phyloP scores from a whole-genome alignment of 2,888 invertebrate genomes.

The Sesia bembeciformis region DNA sequence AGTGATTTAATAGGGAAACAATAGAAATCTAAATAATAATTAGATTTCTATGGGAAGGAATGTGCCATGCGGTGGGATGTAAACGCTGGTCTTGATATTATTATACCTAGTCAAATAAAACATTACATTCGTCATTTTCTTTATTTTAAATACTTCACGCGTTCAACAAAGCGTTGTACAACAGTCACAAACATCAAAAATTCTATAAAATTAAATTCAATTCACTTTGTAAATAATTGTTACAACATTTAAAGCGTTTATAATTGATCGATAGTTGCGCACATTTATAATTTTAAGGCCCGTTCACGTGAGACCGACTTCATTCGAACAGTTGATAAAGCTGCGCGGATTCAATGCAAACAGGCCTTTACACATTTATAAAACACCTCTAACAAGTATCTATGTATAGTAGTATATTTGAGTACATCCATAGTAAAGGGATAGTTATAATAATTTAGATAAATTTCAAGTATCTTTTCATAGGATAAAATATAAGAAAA shows the following conservation, averaged over 20 bases:
- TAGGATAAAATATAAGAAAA: constrained; percentile 19
- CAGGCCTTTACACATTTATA: constrained; percentile 19
- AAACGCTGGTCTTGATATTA: no score
- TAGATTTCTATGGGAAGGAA: no score
- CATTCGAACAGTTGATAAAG: no score
- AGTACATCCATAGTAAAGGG: constrained; percentile 38
- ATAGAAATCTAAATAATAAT: no score
- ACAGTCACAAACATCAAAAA: constrained; percentile 62
- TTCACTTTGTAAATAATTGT: constrained; percentile 57
- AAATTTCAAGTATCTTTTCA: constrained; percentile 29
- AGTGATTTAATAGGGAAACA: no score
- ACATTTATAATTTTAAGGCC: no score
- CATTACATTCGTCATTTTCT: neutral
- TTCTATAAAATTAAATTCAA: constrained; percentile 58
- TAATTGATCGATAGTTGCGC: constrained; percentile 59
- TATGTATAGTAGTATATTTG: constrained; percentile 19
- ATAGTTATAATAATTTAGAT: constrained; percentile 20
- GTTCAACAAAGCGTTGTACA: constrained; percentile 68
- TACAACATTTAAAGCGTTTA: constrained; percentile 66
- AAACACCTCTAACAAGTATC: constrained; percentile 35
- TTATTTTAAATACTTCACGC: constrained; percentile 37
- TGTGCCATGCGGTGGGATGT: no score
- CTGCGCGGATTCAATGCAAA: neutral
- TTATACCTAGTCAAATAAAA: no score
- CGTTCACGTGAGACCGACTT: no score